These are phyloP conservation scores for Lithophane ornitopus DNA, from an alignment of 2,888 invertebrate species.

Conservation along the genomic window DNA sequence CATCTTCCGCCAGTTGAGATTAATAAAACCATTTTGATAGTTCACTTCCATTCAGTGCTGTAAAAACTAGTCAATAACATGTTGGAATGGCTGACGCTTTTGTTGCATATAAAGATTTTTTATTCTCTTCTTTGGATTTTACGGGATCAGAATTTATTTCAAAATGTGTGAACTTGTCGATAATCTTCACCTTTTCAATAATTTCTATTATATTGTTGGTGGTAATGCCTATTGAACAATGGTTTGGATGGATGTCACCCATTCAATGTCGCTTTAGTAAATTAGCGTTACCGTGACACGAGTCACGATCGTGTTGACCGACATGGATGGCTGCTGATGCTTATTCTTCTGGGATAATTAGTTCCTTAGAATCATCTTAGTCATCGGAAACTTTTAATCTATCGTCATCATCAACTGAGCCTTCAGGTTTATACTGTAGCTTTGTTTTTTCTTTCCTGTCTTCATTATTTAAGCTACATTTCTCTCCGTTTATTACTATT, in stretches of 20 bases:
- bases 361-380: constrained; percentile 28
- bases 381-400: constrained; percentile 19
- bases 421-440: neutral
- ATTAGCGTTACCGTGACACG: constrained; percentile 43
- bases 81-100: constrained; percentile 32
- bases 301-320: constrained; percentile 42
- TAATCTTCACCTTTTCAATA: neutral
- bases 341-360: constrained; percentile 39
- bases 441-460: neutral
- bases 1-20: constrained; percentile 43
- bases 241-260: neutral
- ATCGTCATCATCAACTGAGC: neutral
- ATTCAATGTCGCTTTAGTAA: constrained; percentile 34
- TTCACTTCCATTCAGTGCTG: constrained; percentile 60
- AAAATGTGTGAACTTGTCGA: constrained; percentile 3
- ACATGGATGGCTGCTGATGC: constrained; percentile 37
- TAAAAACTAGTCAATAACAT: constrained; percentile 40
- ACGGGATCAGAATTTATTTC: constrained; percentile 16
- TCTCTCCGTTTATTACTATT: neutral
- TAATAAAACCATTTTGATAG: constrained; percentile 66
- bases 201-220: constrained; percentile 21
- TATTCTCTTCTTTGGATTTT: constrained; percentile 16
- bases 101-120: constrained; percentile 21
- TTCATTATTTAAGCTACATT: neutral
- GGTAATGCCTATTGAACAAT: constrained; percentile 15